phyloP scores from a whole-genome alignment of 1,140 invertebrate genomes.

The Lepidurus apus region DNA sequence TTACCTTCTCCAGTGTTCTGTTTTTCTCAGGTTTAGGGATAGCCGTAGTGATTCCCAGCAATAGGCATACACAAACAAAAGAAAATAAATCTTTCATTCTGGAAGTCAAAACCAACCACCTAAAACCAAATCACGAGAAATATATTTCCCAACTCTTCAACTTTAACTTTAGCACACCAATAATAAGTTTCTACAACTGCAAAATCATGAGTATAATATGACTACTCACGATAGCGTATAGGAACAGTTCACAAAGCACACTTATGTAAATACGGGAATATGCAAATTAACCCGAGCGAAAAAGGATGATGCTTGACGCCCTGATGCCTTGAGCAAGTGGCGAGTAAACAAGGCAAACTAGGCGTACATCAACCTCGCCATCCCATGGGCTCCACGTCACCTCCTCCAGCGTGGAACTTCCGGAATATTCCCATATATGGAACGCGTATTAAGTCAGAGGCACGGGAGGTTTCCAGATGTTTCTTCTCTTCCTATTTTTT shows the following conservation, averaged over 20 bases:
- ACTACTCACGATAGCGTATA: too few species aligned
- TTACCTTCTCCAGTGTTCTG: constrained; percentile 28
- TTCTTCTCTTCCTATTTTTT: background rate
- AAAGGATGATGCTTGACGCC: background rate
- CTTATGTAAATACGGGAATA: background rate
- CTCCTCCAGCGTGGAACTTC: constrained; percentile 14
- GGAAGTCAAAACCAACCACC: background rate
- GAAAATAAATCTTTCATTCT: background rate
- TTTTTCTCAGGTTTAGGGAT: constrained; percentile 34
- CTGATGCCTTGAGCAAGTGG: background rate
- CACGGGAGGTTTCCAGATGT: background rate
- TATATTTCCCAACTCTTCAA: too few species aligned
- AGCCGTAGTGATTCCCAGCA: constrained; percentile 7
- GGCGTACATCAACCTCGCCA: constrained; percentile 1
- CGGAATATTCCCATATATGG: background rate
- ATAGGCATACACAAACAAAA: background rate
- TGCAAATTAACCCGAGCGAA: background rate
- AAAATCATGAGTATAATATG: too few species aligned
- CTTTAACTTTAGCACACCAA: too few species aligned
- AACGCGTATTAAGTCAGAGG: background rate
- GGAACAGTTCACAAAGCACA: background rate
- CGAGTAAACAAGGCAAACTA: constrained; percentile 7
- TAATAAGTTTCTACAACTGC: too few species aligned
- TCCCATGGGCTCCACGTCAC: constrained; percentile 7
- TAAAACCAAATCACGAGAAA: background rate